These are phyloP conservation scores for Coptotermes formosanus DNA, from an alignment of 1,140 invertebrate genomes.

Conservation along the genomic window DNA sequence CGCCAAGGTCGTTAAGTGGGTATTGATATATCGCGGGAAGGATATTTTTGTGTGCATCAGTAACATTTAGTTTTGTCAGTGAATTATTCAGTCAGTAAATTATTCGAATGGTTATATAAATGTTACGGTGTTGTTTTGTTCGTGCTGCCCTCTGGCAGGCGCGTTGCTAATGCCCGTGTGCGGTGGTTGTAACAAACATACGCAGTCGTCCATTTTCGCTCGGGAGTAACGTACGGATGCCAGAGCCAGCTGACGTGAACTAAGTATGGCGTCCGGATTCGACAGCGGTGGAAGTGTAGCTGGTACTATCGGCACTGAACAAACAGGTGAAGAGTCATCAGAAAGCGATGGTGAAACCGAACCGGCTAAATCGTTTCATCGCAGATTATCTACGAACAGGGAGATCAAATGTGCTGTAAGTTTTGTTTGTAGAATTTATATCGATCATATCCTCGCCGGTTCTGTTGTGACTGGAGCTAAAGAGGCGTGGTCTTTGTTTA, in stretches of 20 bases:
- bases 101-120: no score
- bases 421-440: constrained; percentile 38
- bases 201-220: no score
- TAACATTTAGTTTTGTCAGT: no score
- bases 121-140: no score
- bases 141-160: no score
- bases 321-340: constrained; percentile 54
- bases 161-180: no score
- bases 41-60: no score
- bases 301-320: constrained; percentile 14
- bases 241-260: not conserved
- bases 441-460: constrained; percentile 37
- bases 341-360: constrained; percentile 68
- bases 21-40: no score
- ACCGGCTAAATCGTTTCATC: constrained; percentile 62
- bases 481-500: constrained; percentile 40
- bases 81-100: no score
- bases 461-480: constrained; percentile 44
- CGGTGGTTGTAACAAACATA: no score
- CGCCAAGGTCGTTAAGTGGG: no score
- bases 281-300: constrained; percentile 2
- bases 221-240: no score
- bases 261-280: constrained; percentile 34
- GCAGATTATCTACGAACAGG: constrained; percentile 64
- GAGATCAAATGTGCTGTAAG: constrained; percentile 62